Evolutionary conservation across 2,888 invertebrate species (phyloP).

Genomic region (Plebejus melissa): DNA sequence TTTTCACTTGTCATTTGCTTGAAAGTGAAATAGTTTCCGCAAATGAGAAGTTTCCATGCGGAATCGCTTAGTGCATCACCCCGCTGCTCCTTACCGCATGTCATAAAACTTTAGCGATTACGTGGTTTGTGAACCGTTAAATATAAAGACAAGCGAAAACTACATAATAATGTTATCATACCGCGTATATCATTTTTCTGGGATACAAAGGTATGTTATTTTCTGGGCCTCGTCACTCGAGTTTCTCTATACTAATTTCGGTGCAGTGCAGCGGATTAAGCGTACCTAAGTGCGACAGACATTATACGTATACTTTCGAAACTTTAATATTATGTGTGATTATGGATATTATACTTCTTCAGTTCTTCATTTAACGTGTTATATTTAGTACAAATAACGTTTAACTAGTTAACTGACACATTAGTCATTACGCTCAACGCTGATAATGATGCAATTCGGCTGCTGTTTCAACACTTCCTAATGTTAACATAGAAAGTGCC

Average conservation of each 20-base stretch:
- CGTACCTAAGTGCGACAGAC: too few relatives aligned
- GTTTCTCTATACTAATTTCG: too few relatives aligned
- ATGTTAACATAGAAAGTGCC: background rate
- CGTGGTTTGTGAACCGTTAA: background rate
- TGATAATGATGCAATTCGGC: background rate
- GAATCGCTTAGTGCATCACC: too few relatives aligned
- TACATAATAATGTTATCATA: too few relatives aligned
- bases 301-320: too few relatives aligned
- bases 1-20: too few relatives aligned
- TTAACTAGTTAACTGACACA: background rate
- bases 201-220: too few relatives aligned
- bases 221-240: too few relatives aligned
- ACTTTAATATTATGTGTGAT: background rate
- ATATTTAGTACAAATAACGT: background rate
- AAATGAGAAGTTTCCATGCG: too few relatives aligned
- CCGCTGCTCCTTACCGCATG: background rate
- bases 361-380: background rate
- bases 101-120: background rate
- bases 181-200: too few relatives aligned
- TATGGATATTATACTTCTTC: background rate
- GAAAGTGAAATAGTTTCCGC: too few relatives aligned
- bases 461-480: background rate
- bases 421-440: background rate
- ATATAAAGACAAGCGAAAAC: background rate
- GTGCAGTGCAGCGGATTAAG: too few relatives aligned